Evolutionary conservation across 2,113 vertebrate species (phyloP), one percentile per base, ranked within the genome.

Genomic region (Ammospiza nelsoni): DNA sequence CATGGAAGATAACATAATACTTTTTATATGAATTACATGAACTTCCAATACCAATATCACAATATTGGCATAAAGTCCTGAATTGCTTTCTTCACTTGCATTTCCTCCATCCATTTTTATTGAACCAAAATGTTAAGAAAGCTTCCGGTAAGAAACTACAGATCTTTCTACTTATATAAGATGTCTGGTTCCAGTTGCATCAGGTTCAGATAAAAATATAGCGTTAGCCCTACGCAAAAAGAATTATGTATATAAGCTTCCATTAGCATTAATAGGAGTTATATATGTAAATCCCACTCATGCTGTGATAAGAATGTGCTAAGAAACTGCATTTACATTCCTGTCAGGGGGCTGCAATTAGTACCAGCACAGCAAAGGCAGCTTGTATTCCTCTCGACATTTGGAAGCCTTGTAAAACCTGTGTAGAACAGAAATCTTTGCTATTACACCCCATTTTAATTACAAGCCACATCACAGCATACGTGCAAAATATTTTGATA

Each of bases 241-340:
- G 52, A 90, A 78, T 81, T 81, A 78, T 90, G 87, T 75, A 87
- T 87, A 39, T 62, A 90, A 82, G 89, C 87, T 95, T 4, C 84
- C 82, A 95, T 91, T 96, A 95, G 78, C 91, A 95, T 97, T 96
- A 95, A 95, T 94, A 90, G 87, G 89, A 96, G 96, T 92, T 97
- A 95, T 81, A 52, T 94, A 92, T 90, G 91, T 88, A 96, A 95
- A 96, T 96, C 91, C 93, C 95, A 94, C 92, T 95, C 90, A 95
- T 51, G 84, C 91, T 89, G 96, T 87, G 92, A 94, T 95, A 85
- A 88, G 79, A 88, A 94, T 76, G 87, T 94, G 93, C 84, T 94
- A 91, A 90, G 90, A 84, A 95, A 92, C 78, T 67, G 55, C 91
- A 95, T 96, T 95, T 96, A 82, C 93, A 93, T 92, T 96, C 87